Evolutionary conservation across 1,140 invertebrate genomes (phyloP).

Genomic region (Drosophila lacertosa): DNA sequence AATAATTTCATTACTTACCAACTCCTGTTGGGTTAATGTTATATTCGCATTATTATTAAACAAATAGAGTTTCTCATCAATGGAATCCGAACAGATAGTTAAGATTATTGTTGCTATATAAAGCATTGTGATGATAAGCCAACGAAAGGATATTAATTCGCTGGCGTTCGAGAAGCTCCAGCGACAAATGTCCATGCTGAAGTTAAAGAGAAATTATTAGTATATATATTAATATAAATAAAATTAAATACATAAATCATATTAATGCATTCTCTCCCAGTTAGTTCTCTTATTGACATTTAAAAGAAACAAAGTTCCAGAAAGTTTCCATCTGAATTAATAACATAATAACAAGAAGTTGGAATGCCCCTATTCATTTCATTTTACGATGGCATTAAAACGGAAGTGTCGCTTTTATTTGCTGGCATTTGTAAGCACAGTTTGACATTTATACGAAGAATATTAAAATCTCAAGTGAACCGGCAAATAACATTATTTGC

Average conservation of each 20-base stretch:
- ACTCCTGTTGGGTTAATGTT: conserved; percentile 76
- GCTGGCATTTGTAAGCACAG: conserved; percentile 8
- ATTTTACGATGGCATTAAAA: not conserved
- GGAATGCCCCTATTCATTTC: no score
- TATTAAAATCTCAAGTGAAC: conserved; percentile 1
- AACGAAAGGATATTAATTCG: conserved; percentile 82
- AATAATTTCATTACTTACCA: conserved; percentile 56
- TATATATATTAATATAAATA: not conserved
- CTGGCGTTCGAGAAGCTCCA: conserved; percentile 80
- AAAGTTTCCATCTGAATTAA: no score
- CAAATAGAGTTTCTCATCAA: conserved; percentile 78
- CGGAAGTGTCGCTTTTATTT: not conserved
- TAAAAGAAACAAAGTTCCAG: no score
- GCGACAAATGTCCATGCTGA: conserved; percentile 83
- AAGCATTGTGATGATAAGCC: conserved; percentile 84
- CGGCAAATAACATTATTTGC: conserved; percentile 24
- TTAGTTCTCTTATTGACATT: no score
- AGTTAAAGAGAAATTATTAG: not conserved
- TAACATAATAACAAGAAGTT: no score
- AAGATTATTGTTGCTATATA: conserved; percentile 84
- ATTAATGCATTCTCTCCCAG: no score
- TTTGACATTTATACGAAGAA: conserved; percentile 36
- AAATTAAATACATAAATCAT: no score
- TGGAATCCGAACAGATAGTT: conserved; percentile 82
- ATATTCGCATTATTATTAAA: conserved; percentile 77